Conservation (phyloP, 2,113 vertebrate genomes). For the Catharus fuscescens region DNA sequence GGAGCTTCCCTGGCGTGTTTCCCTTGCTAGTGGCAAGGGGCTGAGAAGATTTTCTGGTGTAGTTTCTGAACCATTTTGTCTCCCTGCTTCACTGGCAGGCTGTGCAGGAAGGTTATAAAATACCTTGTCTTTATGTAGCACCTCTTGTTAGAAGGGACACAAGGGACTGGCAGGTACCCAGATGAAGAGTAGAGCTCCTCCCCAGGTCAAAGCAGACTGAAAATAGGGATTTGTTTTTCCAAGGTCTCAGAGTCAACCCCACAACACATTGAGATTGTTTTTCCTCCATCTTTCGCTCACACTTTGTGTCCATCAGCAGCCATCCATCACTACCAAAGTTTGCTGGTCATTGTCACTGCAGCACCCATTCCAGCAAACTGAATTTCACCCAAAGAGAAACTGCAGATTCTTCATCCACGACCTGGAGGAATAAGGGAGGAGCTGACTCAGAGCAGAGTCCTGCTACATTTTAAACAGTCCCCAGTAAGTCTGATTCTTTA, state of each 20-base stretch:
- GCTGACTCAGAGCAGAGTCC: not conserved
- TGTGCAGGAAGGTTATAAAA: not conserved
- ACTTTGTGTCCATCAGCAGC: not conserved
- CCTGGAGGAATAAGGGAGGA: not conserved
- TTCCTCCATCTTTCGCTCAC: not conserved
- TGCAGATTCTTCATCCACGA: not conserved
- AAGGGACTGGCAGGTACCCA: not conserved
- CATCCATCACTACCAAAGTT: not conserved
- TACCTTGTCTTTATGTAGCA: not conserved
- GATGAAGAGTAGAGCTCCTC: conserved; percentile 13
- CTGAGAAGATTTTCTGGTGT: not conserved
- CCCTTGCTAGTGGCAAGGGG: not conserved
- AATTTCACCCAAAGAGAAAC: not conserved
- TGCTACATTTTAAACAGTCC: conserved; percentile 48
- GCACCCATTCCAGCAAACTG: not conserved
- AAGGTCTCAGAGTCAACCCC: not conserved
- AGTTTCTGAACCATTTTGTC: not conserved
- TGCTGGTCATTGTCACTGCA: not conserved
- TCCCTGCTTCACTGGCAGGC: not conserved
- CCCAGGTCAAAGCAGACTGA: not conserved
- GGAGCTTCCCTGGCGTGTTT: not conserved
- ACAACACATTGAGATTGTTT: not conserved
- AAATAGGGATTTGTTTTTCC: not conserved
- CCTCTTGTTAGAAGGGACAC: not conserved
- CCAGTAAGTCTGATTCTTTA: not conserved